These are phyloP conservation scores for Epinephelus fuscoguttatus DNA, from an alignment of 2,113 vertebrate species.

Conservation along the genomic window DNA sequence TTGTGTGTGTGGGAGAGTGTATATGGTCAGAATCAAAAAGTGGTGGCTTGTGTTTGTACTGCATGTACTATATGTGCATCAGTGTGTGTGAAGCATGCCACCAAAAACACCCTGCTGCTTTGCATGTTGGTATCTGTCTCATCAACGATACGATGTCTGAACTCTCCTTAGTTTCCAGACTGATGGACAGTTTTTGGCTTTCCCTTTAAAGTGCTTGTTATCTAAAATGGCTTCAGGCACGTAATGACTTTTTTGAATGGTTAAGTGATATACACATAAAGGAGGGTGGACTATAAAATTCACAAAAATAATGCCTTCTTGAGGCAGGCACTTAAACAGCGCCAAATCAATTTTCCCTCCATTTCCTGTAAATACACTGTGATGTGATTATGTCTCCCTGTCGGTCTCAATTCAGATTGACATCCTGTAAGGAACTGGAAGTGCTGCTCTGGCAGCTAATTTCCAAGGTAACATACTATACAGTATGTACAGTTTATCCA, in stretches of 20 bases:
- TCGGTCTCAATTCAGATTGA: background rate
- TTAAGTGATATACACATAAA: background rate
- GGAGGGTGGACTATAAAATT: background rate
- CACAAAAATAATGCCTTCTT: background rate
- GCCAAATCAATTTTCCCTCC: slow-evolving; percentile 19
- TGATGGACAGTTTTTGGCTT: slow-evolving; percentile 4
- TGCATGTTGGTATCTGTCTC: slow-evolving; percentile 12
- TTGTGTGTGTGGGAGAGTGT: slow-evolving; percentile 13
- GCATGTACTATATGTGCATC: background rate
- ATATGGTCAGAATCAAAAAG: slow-evolving; percentile 33
- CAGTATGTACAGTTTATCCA: too few species aligned
- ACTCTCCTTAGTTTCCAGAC: slow-evolving; percentile 3
- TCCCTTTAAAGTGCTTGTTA: slow-evolving; percentile 1
- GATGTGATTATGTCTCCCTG: slow-evolving; percentile 14
- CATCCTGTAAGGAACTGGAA: slow-evolving; percentile 4
- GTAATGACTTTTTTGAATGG: slow-evolving; percentile 7
- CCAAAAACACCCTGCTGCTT: slow-evolving; percentile 17
- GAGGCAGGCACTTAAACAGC: background rate
- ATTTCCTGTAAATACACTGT: slow-evolving; percentile 22
- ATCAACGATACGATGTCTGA: slow-evolving; percentile 23
- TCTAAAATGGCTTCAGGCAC: slow-evolving; percentile 1
- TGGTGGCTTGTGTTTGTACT: slow-evolving; percentile 27
- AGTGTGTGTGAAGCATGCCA: background rate
- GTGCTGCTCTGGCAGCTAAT: background rate
- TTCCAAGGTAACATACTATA: background rate